These are phyloP conservation scores for Eugnorisma glareosa DNA, from an alignment of 2,888 invertebrate genomes.

Conservation along the genomic window DNA sequence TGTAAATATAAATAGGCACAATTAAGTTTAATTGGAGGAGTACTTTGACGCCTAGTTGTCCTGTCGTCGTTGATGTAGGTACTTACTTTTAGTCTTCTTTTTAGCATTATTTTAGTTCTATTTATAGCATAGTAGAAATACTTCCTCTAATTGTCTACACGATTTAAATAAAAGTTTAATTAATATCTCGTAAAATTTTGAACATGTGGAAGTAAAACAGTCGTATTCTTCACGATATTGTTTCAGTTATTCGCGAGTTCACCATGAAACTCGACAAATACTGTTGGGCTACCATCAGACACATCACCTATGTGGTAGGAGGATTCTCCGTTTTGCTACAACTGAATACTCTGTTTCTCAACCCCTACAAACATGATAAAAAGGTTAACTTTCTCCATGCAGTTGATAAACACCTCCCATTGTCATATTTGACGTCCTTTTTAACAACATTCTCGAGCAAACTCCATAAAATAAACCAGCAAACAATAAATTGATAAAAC, in stretches of 20 bases:
- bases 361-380: background rate
- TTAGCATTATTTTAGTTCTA: too few relatives aligned
- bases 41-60: too few relatives aligned
- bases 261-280: background rate
- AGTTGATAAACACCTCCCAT: conserved; percentile 2
- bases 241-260: too few relatives aligned
- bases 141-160: too few relatives aligned
- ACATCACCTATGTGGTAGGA: background rate
- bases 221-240: background rate
- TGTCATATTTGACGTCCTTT: conserved; percentile 34
- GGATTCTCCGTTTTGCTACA: background rate
- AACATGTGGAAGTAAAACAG: background rate
- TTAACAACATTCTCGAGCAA: conserved; percentile 22
- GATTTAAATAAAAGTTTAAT: too few relatives aligned
- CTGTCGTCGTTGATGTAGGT: too few relatives aligned
- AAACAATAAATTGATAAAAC: conserved; percentile 57
- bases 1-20: too few relatives aligned
- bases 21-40: too few relatives aligned
- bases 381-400: background rate
- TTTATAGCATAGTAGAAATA: too few relatives aligned
- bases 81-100: too few relatives aligned
- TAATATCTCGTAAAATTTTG: background rate
- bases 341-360: background rate
- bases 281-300: background rate
- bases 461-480: conserved; percentile 32